These are phyloP conservation scores for Camponotus fellah DNA, from an alignment of 2,888 invertebrate species.

Conservation along the genomic window DNA sequence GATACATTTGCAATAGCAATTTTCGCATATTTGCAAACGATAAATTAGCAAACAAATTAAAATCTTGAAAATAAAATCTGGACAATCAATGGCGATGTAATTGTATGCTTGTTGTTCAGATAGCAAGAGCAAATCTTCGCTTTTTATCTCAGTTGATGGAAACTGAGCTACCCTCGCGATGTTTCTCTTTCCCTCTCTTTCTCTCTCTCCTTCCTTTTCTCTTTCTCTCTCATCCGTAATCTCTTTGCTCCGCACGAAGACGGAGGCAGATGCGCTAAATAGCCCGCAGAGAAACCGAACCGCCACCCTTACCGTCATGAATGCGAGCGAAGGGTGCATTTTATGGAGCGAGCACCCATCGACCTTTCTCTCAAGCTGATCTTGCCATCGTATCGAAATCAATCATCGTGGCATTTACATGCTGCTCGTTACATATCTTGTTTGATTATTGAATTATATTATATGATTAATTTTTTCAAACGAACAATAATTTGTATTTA, in stretches of 20 bases:
- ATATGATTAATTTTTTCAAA: slow-evolving; percentile 1
- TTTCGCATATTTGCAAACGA: neutral
- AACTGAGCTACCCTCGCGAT: neutral
- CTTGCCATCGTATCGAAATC: slow-evolving; percentile 62
- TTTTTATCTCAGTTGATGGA: slow-evolving; percentile 43
- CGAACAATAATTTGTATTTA: neutral
- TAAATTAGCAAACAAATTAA: slow-evolving; percentile 63
- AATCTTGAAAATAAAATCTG: slow-evolving; percentile 59
- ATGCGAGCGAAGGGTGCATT: slow-evolving; percentile 73
- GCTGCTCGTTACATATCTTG: neutral
- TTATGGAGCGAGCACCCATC: slow-evolving; percentile 67
- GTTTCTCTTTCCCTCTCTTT: neutral
- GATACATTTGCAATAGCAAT: neutral
- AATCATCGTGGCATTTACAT: slow-evolving; percentile 61
- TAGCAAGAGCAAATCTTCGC: slow-evolving; percentile 59
- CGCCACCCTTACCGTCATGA: slow-evolving; percentile 67
- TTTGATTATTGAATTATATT: neutral
- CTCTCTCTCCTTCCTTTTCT: slow-evolving; percentile 2
- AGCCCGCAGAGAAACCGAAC: slow-evolving; percentile 81
- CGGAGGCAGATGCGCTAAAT: slow-evolving; percentile 84
- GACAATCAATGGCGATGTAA: slow-evolving; percentile 61
- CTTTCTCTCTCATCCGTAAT: slow-evolving; percentile 20
- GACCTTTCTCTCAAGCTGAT: slow-evolving; percentile 60
- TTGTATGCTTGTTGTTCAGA: slow-evolving; percentile 62
- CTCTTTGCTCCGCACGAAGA: slow-evolving; percentile 61